Conservation (phyloP, 2,888 invertebrate species). For the Hyalella azteca region DNA sequence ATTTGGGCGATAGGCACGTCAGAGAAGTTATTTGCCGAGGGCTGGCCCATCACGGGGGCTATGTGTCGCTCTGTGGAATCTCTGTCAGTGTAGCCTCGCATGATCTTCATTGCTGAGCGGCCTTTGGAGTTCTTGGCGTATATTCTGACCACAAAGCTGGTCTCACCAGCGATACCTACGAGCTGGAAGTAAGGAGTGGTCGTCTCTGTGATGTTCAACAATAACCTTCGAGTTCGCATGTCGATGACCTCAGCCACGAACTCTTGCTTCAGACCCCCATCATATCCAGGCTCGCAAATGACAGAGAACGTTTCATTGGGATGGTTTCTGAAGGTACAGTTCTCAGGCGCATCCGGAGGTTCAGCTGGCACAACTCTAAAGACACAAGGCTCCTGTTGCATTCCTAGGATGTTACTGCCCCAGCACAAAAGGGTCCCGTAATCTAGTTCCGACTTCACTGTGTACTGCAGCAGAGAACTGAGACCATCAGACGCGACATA, state of each 20-base stretch:
- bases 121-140: constrained; percentile 52
- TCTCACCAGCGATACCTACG: constrained; percentile 50
- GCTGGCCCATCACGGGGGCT: constrained; percentile 51
- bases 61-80: constrained; percentile 53
- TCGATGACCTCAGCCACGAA: constrained; percentile 52
- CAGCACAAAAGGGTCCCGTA: constrained; percentile 87
- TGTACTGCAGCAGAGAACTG: constrained; percentile 47
- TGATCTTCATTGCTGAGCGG: constrained; percentile 43
- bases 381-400: constrained; percentile 84
- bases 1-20: constrained; percentile 59
- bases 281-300: constrained; percentile 50
- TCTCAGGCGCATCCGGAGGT: constrained; percentile 48
- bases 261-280: constrained; percentile 52
- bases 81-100: constrained; percentile 48
- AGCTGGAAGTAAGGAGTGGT: constrained; percentile 48
- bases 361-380: constrained; percentile 81
- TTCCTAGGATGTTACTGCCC: constrained; percentile 82
- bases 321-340: constrained; percentile 51
- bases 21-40: constrained; percentile 38
- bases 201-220: constrained; percentile 49
- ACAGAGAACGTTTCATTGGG: constrained; percentile 50
- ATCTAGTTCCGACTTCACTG: constrained; percentile 65
- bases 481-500: constrained; percentile 47
- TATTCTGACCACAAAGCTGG: constrained; percentile 44
- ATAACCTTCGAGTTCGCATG: constrained; percentile 39